Evolutionary conservation across 2,888 invertebrate species (phyloP).

Genomic region (Arctia plantaginis): DNA sequence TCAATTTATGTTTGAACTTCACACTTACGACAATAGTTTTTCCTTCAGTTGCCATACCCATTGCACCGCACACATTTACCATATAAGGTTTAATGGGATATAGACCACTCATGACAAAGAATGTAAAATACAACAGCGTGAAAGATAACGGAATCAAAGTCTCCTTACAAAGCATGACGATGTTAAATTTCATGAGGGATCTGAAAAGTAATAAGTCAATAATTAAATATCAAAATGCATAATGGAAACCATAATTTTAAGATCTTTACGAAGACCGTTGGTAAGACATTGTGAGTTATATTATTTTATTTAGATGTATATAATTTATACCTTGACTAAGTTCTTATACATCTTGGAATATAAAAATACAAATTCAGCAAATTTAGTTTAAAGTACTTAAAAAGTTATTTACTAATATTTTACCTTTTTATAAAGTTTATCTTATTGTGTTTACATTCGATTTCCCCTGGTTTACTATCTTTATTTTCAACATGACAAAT

Average conservation of each 20-base stretch:
- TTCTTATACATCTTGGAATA: background rate
- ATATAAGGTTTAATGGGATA: constrained; percentile 83
- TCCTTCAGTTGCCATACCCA: constrained; percentile 76
- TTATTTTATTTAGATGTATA: background rate
- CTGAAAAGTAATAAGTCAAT: constrained; percentile 51
- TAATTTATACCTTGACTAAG: background rate
- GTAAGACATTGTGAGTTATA: background rate
- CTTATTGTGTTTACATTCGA: constrained; percentile 67
- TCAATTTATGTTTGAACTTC: background rate
- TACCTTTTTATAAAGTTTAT: constrained; percentile 74
- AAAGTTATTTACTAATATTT: background rate
- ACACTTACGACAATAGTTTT: constrained; percentile 76
- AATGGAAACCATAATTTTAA: background rate
- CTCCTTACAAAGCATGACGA: constrained; percentile 81
- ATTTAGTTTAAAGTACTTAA: background rate
- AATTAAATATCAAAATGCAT: background rate
- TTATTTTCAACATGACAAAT: constrained; percentile 68
- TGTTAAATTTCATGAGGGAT: constrained; percentile 67
- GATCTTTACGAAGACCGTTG: background rate
- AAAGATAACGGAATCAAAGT: constrained; percentile 81
- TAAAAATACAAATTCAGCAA: background rate
- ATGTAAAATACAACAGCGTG: constrained; percentile 82
- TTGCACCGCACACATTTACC: constrained; percentile 82
- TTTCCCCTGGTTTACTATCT: constrained; percentile 29
- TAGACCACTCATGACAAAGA: constrained; percentile 83